Base-by-base conservation (phyloP, 92 coral and sea anemone genomes). In the Paragorgia papillata region DNA sequence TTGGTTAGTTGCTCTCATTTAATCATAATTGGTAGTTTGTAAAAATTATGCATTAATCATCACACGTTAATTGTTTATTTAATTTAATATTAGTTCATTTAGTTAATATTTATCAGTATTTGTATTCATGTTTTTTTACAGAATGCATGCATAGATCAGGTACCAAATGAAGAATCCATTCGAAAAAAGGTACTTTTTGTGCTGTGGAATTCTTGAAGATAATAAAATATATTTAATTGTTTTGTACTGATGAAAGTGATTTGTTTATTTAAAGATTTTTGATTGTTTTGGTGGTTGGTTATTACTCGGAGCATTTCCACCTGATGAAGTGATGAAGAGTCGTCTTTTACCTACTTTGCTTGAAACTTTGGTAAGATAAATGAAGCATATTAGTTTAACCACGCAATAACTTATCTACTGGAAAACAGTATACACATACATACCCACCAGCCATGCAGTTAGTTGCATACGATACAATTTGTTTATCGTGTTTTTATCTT, bases 241-340 rank as follows among this genome's bases (percentile, higher is more conserved):
- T 25, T n/a, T 75, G 10, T 44, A 10, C 20, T 25, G 32, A 9
- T 2, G n/a, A 21, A 54, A 1, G 10, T 30, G 7, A 12, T 75
- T 27, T 67, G 21, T 83, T 39, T 43, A 10, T 66, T 30, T 24
- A n/a, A 69, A 94, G 97, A 85, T 95, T 41, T 91, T 95, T 39
- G 91, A 80, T 50, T 95, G 99, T 85, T 93, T 91, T 70, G 97
- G 97, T 64, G 92, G 99, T 74, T 95, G 99, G 99, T 84, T 95
- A 25, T 84, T 90, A 29, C 84, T 95, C 0, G 90, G 97, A 73
- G 91, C 95, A 56, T 95, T 88, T 68, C 97, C 96, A 60, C 97
- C 95, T 0, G 79, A 77, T 70, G 95, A 95, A 79, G 73, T 95
- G 60, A 96, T 87, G 24, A 89, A 89, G 40, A 91, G 97, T 71